Conservation (phyloP, 2,113 vertebrate genomes). For the Sakesphorus luctuosus region DNA sequence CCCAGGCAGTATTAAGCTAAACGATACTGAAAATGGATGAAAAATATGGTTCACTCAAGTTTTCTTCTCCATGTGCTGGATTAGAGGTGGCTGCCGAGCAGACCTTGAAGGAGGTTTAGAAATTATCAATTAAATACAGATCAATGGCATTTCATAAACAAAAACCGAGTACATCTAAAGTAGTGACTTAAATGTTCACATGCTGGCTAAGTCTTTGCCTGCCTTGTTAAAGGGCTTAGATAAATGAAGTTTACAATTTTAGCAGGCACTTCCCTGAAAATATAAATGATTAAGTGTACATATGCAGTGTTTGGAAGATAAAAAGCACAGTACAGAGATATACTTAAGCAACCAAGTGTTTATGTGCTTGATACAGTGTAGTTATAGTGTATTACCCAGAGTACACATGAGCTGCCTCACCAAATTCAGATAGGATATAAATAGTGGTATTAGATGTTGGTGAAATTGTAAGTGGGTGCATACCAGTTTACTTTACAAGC, state of each 20-base stretch:
- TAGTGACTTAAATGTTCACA: neutral
- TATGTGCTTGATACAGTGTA: neutral
- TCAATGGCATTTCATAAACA: neutral
- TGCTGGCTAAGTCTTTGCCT: neutral
- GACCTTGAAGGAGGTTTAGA: neutral
- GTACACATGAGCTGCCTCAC: neutral
- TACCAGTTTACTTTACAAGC: neutral
- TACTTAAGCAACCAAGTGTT: neutral
- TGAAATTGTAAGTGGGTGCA: neutral
- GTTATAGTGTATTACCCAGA: neutral
- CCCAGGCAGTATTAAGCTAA: neutral
- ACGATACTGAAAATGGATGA: neutral
- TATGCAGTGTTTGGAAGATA: neutral
- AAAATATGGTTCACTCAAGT: neutral
- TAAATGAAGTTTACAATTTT: neutral
- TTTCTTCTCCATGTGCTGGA: neutral
- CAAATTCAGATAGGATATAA: constrained; percentile 43
- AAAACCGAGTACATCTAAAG: neutral
- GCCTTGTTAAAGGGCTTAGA: neutral
- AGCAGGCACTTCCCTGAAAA: neutral
- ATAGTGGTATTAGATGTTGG: constrained; percentile 11
- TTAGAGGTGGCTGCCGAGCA: neutral
- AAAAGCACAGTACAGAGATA: neutral
- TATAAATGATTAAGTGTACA: neutral
- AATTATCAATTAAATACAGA: neutral